Percentiles rank a stretch among this genome's conserved stretches.
Conservation (phyloP, 2,113 vertebrate species). For the Sinocyclocheilus rhinocerous region DNA sequence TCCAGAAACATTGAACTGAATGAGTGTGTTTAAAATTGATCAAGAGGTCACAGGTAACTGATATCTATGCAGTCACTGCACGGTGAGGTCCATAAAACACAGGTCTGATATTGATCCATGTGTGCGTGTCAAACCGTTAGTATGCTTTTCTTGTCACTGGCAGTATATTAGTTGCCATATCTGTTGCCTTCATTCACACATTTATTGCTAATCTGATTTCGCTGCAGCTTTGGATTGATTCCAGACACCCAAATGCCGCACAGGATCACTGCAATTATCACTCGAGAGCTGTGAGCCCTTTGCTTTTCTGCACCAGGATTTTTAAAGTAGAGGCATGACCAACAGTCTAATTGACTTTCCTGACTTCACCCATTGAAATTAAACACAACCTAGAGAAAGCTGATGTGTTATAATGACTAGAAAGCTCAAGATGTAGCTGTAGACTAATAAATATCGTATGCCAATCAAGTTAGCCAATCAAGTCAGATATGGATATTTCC, state of each 20-base stretch:
- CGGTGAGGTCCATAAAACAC: constrained; percentile 69
- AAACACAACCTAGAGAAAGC: not conserved
- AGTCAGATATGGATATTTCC: constrained; percentile 12
- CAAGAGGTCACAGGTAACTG: constrained; percentile 65
- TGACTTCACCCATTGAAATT: constrained; percentile 23
- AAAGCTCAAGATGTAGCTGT: constrained; percentile 1
- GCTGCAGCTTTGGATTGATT: not conserved
- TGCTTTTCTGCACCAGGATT: not conserved
- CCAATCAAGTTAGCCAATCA: constrained; percentile 31
- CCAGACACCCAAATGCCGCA: constrained; percentile 30
- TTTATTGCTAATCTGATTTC: constrained; percentile 45
- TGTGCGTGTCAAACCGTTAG: constrained; percentile 66
- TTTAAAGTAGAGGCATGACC: constrained; percentile 3
- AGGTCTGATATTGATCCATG: constrained; percentile 67
- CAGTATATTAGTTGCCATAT: constrained; percentile 56
- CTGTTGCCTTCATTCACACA: constrained; percentile 67
- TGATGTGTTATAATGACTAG: not conserved
- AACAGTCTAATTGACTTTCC: constrained; percentile 20
- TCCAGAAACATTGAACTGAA: constrained; percentile 54
- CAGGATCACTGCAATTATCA: constrained; percentile 22
- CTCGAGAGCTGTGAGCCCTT: not conserved
- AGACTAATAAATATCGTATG: constrained; percentile 1
- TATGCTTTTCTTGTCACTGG: constrained; percentile 62
- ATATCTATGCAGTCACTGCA: constrained; percentile 68
- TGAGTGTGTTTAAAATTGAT: constrained; percentile 57